Evolutionary conservation across 2,797 vertebrate species (phyloP), one percentile per base, ranked within the genome.

Genomic region (Xerus rutilus): DNA sequence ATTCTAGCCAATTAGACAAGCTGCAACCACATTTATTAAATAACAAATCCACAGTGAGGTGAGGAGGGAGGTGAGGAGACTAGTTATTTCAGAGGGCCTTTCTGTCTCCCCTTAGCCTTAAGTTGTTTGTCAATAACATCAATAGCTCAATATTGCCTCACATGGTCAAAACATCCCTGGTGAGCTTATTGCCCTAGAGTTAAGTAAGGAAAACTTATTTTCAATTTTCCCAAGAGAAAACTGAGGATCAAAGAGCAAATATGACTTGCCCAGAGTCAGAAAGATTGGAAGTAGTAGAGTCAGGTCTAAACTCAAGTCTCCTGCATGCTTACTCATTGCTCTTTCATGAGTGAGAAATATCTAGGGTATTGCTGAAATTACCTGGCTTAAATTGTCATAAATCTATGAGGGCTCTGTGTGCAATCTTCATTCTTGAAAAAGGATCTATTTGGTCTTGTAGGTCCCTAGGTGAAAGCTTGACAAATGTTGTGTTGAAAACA

Each of bases 401-500:
- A 84, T 74, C 76, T 79, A 39, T 1, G 52, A 73, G 39, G 86
- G 18, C 13, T 54, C 7, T 77, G n/a, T 70, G n/a, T 91, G 30
- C 32, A 72, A 49, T 91, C 70, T 64, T 69, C 81, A 20, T 73
- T 86, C 91, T 83, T 92, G 17, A 72, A 86, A 89, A 93, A 90
- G 74, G 13, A 35, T 57, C 35, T 91, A 9, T 65, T 83, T 94
- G 67, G 70, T 62, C 90, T 86, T 28, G 4, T 28, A 25, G 5
- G 12, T 94, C 86, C 88, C 84, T 30, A 81, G 67, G n/a, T 91
- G 25, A 39, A 91, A 89, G 32, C 72, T 3, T 95, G 88, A 90
- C 77, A 96, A 83, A 54, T 47, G 87, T 70, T 95, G 3, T 89
- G 28, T n/a, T 82, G 72, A 86, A 86, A 97, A 97, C 52, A 93